These are phyloP conservation scores for Danio tinwini DNA, from an alignment of 2,797 vertebrate species.

Conservation along the genomic window DNA sequence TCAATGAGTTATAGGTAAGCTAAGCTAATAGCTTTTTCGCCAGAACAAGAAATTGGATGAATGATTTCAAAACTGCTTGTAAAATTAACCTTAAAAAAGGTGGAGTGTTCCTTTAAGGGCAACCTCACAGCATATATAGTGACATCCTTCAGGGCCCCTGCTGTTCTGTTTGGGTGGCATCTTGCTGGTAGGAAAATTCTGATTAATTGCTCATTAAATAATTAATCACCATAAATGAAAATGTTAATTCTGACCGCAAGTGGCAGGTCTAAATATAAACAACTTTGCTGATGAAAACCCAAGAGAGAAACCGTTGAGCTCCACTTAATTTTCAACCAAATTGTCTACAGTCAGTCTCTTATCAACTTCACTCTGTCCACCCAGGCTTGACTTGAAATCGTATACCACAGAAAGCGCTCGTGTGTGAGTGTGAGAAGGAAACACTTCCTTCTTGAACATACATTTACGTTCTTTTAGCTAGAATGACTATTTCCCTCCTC, in stretches of 20 bases:
- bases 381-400: not conserved
- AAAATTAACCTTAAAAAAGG: too few relatives aligned
- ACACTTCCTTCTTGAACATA: not conserved
- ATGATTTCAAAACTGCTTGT: too few relatives aligned
- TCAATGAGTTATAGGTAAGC: too few relatives aligned
- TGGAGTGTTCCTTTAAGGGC: too few relatives aligned
- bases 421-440: not conserved
- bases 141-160: not conserved
- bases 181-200: not conserved
- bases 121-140: not conserved
- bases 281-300: not conserved
- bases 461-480: conserved; percentile 4
- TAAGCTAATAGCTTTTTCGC: too few relatives aligned
- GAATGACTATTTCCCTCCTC: not conserved
- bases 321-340: not conserved
- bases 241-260: not conserved
- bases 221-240: conserved; percentile 1
- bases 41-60: too few relatives aligned
- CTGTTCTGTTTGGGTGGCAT: not conserved
- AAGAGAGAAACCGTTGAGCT: not conserved
- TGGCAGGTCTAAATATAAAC: conserved; percentile 1
- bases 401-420: too few relatives aligned
- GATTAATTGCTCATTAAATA: conserved; percentile 4
- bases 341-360: not conserved
- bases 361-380: not conserved